These are phyloP conservation scores for Xylocampa areola DNA, from an alignment of 2,888 invertebrate species.

Conservation along the genomic window DNA sequence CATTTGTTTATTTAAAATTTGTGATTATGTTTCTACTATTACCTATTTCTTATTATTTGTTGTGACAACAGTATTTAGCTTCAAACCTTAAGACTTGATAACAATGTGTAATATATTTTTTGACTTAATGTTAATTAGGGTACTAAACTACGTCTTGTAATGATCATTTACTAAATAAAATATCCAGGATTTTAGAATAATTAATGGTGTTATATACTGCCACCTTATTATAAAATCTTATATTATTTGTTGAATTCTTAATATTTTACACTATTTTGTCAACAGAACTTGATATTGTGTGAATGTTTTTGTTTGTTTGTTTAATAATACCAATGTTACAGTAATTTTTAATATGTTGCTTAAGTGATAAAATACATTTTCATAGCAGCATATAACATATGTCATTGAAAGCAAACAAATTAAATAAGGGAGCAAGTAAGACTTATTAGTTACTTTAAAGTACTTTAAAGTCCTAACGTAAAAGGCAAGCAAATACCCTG, in stretches of 20 bases:
- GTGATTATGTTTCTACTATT: slow-evolving; percentile 37
- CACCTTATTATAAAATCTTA: not conserved
- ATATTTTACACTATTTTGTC: too few relatives aligned
- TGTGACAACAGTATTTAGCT: slow-evolving; percentile 44
- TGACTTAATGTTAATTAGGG: slow-evolving; percentile 23
- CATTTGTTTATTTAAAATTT: slow-evolving; percentile 50
- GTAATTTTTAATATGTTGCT: slow-evolving; percentile 3
- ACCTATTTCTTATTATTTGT: too few relatives aligned
- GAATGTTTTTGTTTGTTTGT: slow-evolving; percentile 2
- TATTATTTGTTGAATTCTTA: not conserved
- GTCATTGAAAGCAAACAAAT: slow-evolving; percentile 2
- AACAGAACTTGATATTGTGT: too few relatives aligned
- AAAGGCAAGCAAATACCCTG: slow-evolving; percentile 9
- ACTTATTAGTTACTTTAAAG: slow-evolving; percentile 33
- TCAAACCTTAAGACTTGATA: slow-evolving; percentile 17
- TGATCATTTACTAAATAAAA: slow-evolving; percentile 7
- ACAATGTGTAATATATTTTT: slow-evolving; percentile 11
- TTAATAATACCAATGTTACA: slow-evolving; percentile 15
- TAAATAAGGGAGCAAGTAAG: slow-evolving; percentile 5
- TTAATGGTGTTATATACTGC: not conserved
- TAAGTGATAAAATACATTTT: slow-evolving; percentile 22
- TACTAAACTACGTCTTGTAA: slow-evolving; percentile 9
- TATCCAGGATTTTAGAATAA: not conserved
- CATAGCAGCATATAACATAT: slow-evolving; percentile 20
- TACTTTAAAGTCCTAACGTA: slow-evolving; percentile 42